Evolutionary conservation across 2,113 vertebrate species (phyloP), one percentile per base, ranked within the genome.

Genomic region (Okapia johnstoni): DNA sequence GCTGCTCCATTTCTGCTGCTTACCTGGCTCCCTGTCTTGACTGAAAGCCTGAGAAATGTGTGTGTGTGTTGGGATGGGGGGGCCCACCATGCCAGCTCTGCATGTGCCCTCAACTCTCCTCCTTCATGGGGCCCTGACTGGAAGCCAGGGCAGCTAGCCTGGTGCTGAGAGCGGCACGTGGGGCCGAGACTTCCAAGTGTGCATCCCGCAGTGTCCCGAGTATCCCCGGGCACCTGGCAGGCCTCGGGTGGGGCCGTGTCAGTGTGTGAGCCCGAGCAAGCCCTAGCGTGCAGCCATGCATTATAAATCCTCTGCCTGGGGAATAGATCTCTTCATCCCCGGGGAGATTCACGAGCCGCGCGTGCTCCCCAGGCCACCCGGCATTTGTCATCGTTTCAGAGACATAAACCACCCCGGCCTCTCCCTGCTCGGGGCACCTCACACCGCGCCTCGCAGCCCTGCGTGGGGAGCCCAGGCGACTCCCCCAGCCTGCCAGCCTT

Each of bases 31-130:
- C 66, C 46, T 5, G 4, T 30, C 52, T 73, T 46, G 30, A 10
- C 63, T 55, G 58, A 76, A 48, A 52, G 54, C 9, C 25, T 6
- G 36, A 40, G 63, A 52, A 40, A 63, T 17, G 70, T 17, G 1
- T 4, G 28, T 54, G 89, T 30, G 13, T 16, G 48, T 8, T 6
- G 52, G 33, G 7, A 2, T 4, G 7, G 16, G 23, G 23, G 52
- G 5, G 33, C 25, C 26, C 5, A 0, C 11, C 26, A 1, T 1
- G 2, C 2, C 0, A 28, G 28, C 88, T 17, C 12, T 55, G 52
- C 43, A 63, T 33, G 30, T 17, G 73, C 61, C 50, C 52, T 19
- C 30, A 70, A 5, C 30, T 10, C 10, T 13, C 36, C 33, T 33
- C 83, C 54, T 17, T 10, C 23, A 9, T 0, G 3, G 61, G 50